Base-by-base conservation (phyloP, 2,888 invertebrate genomes). In the Lymantria dispar region DNA sequence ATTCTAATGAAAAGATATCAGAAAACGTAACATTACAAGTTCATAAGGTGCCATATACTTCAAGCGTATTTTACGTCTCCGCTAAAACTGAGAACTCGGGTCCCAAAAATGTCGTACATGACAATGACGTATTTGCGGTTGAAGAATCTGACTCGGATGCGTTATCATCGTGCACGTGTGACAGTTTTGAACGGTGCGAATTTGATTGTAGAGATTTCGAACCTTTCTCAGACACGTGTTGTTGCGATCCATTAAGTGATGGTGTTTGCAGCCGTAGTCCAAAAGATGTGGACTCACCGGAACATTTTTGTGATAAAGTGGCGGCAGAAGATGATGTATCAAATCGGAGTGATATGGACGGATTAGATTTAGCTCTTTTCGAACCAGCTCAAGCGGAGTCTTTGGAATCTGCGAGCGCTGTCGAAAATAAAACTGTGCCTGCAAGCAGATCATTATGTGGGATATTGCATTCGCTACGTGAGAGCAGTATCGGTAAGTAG, bases 291-390 rank as follows among this genome's bases (percentile, higher is more conserved):
- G 91, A 91, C 49, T 91, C 91, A 39, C 89, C 90, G 15, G 91
- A 91, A 71, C 72, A 88, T 69, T 87, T 90, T 70, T 81, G 85
- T 73, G 84, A 87, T 49, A 73, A 77, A 60, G 74, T 70, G 50
- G 80, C 76, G 33, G 88, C 91, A 36, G 89, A 87, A 45, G 92
- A 92, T 62, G 83, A 83, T 45, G 80, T 80, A 22, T 87, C 92
- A 46, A 81, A 89, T 43, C 78, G 91, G 33, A 92, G 92, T 77
- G 94, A 94, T 79, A 93, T 94, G 93, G 94, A 94, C 63, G 94
- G 94, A 58, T 86, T 94, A 64, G 94, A 94, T 83, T 85, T 94
- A 73, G 90, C 94, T 57, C 82, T 94, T 64, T 94, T 94, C 78
- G 94, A 94, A 76, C 94, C 94, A 45, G 93, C 93, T 45, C 85